Evolutionary conservation across 2,113 vertebrate species (phyloP).

Genomic region (Dissostichus mawsoni): DNA sequence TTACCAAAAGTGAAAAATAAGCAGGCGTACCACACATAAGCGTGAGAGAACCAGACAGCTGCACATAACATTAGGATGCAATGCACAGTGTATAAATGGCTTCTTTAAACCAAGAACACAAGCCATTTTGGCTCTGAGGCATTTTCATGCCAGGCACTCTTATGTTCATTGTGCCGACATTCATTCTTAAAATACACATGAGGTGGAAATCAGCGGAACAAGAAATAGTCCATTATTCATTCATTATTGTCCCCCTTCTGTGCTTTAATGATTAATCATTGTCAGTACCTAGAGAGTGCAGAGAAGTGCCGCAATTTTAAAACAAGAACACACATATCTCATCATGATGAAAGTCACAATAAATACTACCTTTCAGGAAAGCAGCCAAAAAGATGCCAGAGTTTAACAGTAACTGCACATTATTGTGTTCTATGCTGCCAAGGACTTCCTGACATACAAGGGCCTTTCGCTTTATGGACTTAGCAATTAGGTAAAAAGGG

Average conservation of each 20-base stretch:
- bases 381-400: slow-evolving; percentile 27
- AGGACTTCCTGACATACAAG: slow-evolving; percentile 47
- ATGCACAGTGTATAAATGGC: background rate
- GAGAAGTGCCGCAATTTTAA: slow-evolving; percentile 46
- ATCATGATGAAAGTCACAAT: slow-evolving; percentile 54
- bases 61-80: slow-evolving; percentile 22
- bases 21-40: background rate
- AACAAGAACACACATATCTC: slow-evolving; percentile 47
- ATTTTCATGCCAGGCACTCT: slow-evolving; percentile 35
- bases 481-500: slow-evolving; percentile 32
- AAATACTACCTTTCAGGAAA: slow-evolving; percentile 48
- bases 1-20: background rate
- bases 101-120: slow-evolving; percentile 29
- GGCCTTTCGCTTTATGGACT: slow-evolving; percentile 3
- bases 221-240: slow-evolving; percentile 66
- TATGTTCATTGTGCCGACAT: slow-evolving; percentile 49
- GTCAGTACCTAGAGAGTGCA: slow-evolving; percentile 49
- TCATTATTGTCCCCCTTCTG: slow-evolving; percentile 54
- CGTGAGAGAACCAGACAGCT: background rate
- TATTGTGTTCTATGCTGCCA: slow-evolving; percentile 37
- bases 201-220: slow-evolving; percentile 51
- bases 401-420: slow-evolving; percentile 23
- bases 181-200: slow-evolving; percentile 51
- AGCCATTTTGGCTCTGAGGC: slow-evolving; percentile 30
- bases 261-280: slow-evolving; percentile 70